Evolutionary conservation across 2,888 invertebrate genomes (phyloP).

Genomic region (Ceratothoa steindachneri): DNA sequence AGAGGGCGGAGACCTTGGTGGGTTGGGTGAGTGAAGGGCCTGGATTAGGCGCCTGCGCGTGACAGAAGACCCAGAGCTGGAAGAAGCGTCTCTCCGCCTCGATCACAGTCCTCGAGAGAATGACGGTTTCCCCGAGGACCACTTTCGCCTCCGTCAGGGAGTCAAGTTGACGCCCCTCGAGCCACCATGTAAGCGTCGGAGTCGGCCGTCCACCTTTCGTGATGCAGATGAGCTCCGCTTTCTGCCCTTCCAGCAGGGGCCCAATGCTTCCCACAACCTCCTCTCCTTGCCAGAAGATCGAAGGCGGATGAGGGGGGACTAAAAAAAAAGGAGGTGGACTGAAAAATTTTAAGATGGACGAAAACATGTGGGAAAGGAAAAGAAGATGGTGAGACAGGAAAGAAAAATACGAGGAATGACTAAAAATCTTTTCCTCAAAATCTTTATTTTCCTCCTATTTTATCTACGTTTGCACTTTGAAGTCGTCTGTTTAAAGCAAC

Average conservation of each 20-base stretch:
- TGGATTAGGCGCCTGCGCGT: slow-evolving; percentile 22
- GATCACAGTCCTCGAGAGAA: slow-evolving; percentile 12
- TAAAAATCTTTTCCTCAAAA: neutral
- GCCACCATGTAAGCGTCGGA: slow-evolving; percentile 39
- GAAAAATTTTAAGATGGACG: no score
- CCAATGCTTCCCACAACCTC: slow-evolving; percentile 31
- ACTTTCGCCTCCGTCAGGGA: slow-evolving; percentile 17
- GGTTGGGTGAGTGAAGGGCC: slow-evolving; percentile 11
- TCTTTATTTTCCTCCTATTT: no score
- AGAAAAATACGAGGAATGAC: neutral
- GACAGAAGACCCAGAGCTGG: slow-evolving; percentile 18
- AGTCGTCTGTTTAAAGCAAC: no score
- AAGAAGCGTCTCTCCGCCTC: slow-evolving; percentile 24
- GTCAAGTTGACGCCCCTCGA: slow-evolving; percentile 17
- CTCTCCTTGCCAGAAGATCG: slow-evolving; percentile 28
- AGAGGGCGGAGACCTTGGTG: slow-evolving; percentile 20
- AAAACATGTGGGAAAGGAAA: neutral
- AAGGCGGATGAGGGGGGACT: slow-evolving; percentile 38
- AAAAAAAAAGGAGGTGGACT: neutral
- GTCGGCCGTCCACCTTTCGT: slow-evolving; percentile 33
- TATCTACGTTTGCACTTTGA: no score
- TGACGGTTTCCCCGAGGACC: neutral
- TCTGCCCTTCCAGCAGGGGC: slow-evolving; percentile 33
- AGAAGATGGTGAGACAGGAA: neutral
- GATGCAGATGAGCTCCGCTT: slow-evolving; percentile 31